phyloP scores from a whole-genome alignment of 2,113 vertebrate genomes.

The Macrotus californicus region DNA sequence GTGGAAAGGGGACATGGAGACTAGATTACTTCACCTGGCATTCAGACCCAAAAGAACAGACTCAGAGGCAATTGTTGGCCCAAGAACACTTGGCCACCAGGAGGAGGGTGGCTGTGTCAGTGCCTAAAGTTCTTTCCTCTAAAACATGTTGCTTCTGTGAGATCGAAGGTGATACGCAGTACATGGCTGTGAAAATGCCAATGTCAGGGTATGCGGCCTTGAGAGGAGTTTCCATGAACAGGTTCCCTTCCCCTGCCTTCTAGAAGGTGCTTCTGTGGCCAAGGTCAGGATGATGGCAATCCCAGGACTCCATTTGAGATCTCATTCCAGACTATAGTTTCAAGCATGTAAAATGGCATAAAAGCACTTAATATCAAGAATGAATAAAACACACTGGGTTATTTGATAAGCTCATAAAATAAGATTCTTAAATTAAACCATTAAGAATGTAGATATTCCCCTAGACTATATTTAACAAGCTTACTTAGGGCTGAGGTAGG shows the following conservation, averaged over 20 bases:
- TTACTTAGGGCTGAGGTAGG: neutral
- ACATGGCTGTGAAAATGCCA: too few relatives aligned
- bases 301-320: neutral
- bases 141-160: neutral
- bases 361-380: neutral
- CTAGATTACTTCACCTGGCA: neutral
- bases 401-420: neutral
- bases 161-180: neutral
- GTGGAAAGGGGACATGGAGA: neutral
- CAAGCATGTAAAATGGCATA: neutral
- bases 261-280: neutral
- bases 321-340: neutral
- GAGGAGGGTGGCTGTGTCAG: neutral
- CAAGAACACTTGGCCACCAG: neutral
- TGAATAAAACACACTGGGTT: neutral
- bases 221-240: too few relatives aligned
- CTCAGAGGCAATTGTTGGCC: neutral
- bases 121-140: neutral
- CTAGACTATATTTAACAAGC: neutral
- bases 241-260: neutral
- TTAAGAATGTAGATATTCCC: neutral
- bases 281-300: neutral
- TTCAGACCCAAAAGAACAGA: neutral
- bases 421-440: neutral
- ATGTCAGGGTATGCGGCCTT: neutral